These are phyloP conservation scores for Monochamus alternatus DNA, from an alignment of 2,888 invertebrate species.

Conservation along the genomic window DNA sequence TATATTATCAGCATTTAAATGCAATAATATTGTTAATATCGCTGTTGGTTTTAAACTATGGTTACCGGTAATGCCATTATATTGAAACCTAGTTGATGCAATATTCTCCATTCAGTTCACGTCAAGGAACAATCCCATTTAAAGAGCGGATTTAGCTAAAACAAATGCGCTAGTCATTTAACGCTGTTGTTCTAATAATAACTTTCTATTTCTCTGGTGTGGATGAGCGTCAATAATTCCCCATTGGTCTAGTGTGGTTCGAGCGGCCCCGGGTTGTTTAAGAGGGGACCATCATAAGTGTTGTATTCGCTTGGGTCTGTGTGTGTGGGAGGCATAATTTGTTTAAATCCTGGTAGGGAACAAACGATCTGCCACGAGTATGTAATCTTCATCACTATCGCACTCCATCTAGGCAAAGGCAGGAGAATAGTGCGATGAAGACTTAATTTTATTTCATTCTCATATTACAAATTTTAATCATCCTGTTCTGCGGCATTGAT, in stretches of 20 bases:
- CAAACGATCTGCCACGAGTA: slow-evolving; percentile 23
- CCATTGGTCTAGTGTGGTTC: slow-evolving; percentile 49
- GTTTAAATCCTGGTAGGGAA: slow-evolving; percentile 45
- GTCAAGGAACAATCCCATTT: slow-evolving; percentile 15
- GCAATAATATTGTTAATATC: too few species aligned
- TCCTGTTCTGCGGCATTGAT: too few species aligned
- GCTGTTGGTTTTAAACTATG: too few species aligned
- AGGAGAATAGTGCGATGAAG: background rate
- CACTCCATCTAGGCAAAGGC: slow-evolving; percentile 11
- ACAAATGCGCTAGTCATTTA: slow-evolving; percentile 33
- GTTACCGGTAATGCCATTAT: too few species aligned
- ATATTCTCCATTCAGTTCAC: background rate
- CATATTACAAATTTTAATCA: too few species aligned
- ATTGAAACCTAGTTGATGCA: too few species aligned
- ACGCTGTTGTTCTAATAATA: slow-evolving; percentile 30
- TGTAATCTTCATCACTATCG: slow-evolving; percentile 22
- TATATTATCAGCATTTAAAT: too few species aligned
- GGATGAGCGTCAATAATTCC: slow-evolving; percentile 38
- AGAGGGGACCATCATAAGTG: slow-evolving; percentile 56
- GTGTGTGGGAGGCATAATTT: slow-evolving; percentile 58
- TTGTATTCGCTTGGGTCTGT: slow-evolving; percentile 54
- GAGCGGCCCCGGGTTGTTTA: slow-evolving; percentile 47
- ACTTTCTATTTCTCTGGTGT: slow-evolving; percentile 42
- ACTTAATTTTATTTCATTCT: too few species aligned
- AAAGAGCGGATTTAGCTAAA: slow-evolving; percentile 15